Percentiles rank a stretch among this genome's conserved stretches.
These are phyloP conservation scores for Ammospiza nelsoni DNA, from an alignment of 2,113 vertebrate genomes.

Conservation along the genomic window DNA sequence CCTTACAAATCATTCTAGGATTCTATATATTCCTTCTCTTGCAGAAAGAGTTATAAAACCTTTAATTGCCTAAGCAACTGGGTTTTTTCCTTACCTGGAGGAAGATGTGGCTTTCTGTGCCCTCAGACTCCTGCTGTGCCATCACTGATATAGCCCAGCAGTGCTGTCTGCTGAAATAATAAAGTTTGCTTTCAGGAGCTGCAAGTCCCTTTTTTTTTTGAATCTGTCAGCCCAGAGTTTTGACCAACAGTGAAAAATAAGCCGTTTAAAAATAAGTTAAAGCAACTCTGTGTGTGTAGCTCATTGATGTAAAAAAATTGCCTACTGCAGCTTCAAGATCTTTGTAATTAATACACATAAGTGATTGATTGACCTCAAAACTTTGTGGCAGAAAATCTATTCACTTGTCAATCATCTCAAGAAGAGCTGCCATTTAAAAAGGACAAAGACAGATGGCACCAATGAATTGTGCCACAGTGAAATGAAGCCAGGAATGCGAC, in stretches of 20 bases:
- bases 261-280: neutral
- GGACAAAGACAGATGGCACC: constrained; percentile 60
- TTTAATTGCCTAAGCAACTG: neutral
- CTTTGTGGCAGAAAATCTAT: constrained; percentile 66
- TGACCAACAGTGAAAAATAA: neutral
- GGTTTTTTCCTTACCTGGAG: neutral
- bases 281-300: neutral
- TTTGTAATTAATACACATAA: constrained; percentile 19
- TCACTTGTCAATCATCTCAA: constrained; percentile 55
- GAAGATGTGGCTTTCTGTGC: neutral
- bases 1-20: neutral
- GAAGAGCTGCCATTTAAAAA: constrained; percentile 41
- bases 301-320: neutral
- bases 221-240: neutral
- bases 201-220: neutral
- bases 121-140: neutral
- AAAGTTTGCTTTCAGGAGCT: neutral
- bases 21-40: neutral
- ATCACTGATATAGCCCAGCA: accelerated
- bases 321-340: neutral
- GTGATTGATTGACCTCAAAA: constrained; percentile 70
- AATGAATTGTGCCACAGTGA: neutral
- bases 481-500: neutral
- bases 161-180: neutral
- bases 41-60: neutral